Conservation (phyloP, 2,888 invertebrate species). For the Campopleginae sp. region DNA sequence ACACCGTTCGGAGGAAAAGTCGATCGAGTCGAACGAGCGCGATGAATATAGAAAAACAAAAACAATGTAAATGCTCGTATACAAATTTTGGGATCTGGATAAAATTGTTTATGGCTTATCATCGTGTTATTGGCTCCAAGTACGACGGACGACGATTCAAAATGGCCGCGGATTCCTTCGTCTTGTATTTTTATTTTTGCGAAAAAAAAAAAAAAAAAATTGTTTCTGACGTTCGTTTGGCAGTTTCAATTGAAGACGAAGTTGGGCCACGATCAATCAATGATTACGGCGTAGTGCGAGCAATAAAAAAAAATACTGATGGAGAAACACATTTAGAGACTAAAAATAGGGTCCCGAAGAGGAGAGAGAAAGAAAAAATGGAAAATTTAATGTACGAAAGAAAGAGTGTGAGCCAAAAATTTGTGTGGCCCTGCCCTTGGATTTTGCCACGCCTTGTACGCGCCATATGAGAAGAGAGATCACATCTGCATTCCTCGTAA, state of each 20-base stretch:
- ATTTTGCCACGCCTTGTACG: constrained; percentile 59
- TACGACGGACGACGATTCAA: background rate
- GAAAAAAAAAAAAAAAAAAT: background rate
- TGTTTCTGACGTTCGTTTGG: background rate
- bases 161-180: background rate
- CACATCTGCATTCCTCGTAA: constrained; percentile 61
- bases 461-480: constrained; percentile 19
- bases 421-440: constrained; percentile 61
- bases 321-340: constrained; percentile 9
- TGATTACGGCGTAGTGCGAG: background rate
- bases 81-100: background rate
- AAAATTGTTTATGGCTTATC: background rate
- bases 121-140: background rate
- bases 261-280: background rate
- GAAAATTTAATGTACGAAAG: constrained; percentile 4
- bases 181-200: background rate
- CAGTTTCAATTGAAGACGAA: background rate
- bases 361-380: constrained; percentile 19
- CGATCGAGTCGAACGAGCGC: background rate
- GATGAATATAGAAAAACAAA: background rate
- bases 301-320: background rate
- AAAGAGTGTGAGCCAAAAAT: constrained; percentile 46
- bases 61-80: background rate
- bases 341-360: constrained; percentile 21
- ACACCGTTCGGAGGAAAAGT: background rate